A percentile compares a stretch with the other conserved stretches of the same genome.
Conservation (phyloP, 2,888 invertebrate genomes). For the Nephrotoma flavescens region DNA sequence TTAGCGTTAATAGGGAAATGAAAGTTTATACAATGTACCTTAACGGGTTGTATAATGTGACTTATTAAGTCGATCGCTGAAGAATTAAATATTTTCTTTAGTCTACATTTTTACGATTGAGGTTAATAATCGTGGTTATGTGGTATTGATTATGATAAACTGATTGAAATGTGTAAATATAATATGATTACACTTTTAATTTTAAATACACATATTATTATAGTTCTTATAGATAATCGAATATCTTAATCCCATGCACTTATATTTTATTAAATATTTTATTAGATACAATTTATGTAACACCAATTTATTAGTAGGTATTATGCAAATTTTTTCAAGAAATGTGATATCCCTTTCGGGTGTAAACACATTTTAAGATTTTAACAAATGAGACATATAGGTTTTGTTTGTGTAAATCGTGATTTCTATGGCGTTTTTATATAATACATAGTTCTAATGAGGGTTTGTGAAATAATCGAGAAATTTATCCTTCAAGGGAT, state of each 20-base stretch:
- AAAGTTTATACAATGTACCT: not conserved
- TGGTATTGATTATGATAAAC: not conserved
- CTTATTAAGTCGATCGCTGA: not conserved
- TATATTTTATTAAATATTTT: not conserved
- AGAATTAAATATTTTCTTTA: not conserved
- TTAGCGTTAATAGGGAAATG: not conserved
- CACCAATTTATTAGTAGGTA: not conserved
- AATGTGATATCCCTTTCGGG: not conserved
- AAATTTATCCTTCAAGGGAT: not conserved
- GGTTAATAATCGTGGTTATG: not conserved
- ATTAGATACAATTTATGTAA: not conserved
- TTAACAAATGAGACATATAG: not conserved
- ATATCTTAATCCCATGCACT: not conserved
- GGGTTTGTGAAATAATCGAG: not conserved
- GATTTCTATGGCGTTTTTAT: not conserved
- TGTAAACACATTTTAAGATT: not conserved
- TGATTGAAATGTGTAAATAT: not conserved
- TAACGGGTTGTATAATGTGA: not conserved
- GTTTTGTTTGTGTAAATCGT: not conserved
- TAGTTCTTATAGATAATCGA: not conserved
- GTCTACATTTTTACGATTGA: not conserved
- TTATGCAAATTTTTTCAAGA: not conserved
- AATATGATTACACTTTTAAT: not conserved
- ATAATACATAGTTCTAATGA: not conserved
- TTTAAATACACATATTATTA: not conserved